phyloP scores from a whole-genome alignment of 2,797 vertebrate species.

The Dallia pectoralis region DNA sequence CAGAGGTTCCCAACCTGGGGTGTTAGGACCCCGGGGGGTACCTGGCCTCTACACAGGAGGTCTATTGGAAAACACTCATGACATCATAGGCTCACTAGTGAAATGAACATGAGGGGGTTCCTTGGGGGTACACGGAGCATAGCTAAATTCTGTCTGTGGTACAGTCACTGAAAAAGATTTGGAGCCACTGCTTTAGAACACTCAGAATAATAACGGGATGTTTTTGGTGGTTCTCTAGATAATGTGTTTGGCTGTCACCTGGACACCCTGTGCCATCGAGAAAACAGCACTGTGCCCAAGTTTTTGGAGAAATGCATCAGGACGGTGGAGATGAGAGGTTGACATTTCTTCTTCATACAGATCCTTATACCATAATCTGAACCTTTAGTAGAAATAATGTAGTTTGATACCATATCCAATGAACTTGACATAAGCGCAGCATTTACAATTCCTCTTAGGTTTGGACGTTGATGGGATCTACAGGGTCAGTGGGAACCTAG shows the following conservation, averaged over 20 bases:
- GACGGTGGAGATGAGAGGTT: conserved; percentile 87
- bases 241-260: conserved; percentile 90
- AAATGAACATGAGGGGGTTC: no score
- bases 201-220: not conserved
- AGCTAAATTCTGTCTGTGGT: no score
- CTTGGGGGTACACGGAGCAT: no score
- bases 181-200: not conserved
- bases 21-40: no score
- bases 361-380: not conserved
- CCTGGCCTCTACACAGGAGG: no score
- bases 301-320: conserved; percentile 87
- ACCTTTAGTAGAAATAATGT: not conserved
- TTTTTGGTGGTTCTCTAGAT: conserved; percentile 66
- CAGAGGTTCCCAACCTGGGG: no score
- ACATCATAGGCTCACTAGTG: no score
- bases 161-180: no score
- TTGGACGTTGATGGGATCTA: conserved; percentile 92
- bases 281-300: conserved; percentile 74
- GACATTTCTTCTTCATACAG: not conserved
- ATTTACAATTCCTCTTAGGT: conserved; percentile 66
- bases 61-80: no score
- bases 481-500: conserved; percentile 91
- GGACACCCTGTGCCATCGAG: conserved; percentile 80
- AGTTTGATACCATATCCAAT: not conserved
- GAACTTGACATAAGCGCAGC: no score